Percentiles rank a stretch among this genome's conserved stretches.
These are phyloP conservation scores for Acanthopleura granulata DNA, from an alignment of 2,888 invertebrate species.

Conservation along the genomic window DNA sequence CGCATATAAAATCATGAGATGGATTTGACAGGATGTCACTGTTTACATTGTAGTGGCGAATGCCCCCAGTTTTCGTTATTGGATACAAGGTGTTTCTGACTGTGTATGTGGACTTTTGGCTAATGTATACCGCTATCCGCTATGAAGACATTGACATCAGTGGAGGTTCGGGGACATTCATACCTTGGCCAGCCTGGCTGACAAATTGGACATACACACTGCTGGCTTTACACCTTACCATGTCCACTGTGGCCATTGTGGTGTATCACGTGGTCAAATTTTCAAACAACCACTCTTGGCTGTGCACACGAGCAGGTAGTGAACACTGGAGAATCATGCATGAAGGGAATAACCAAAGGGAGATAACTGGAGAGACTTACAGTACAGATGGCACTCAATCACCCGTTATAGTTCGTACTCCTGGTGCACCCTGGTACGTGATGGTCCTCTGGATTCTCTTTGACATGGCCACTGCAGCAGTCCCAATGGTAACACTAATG, in stretches of 20 bases:
- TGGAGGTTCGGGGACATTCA: background rate
- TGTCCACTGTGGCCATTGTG: conserved; percentile 36
- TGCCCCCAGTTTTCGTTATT: conserved; percentile 47
- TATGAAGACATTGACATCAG: background rate
- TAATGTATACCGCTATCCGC: conserved; percentile 37
- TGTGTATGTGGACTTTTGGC: conserved; percentile 48
- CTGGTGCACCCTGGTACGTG: conserved; percentile 35
- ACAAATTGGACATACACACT: conserved; percentile 64
- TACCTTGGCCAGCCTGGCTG: conserved; percentile 50
- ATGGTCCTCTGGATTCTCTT: conserved; percentile 53
- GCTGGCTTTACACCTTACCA: conserved; percentile 46
- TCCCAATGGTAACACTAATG: conserved; percentile 55
- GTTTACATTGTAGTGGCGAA: conserved; percentile 55
- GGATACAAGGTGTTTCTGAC: conserved; percentile 52
- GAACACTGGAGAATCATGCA: background rate
- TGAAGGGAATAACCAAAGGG: background rate
- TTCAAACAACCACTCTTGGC: background rate
- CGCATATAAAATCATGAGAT: background rate
- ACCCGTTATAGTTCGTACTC: background rate
- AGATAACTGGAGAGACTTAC: background rate
- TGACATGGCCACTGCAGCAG: conserved; percentile 40
- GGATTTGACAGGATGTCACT: background rate
- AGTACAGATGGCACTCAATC: background rate
- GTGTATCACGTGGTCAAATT: conserved; percentile 22
- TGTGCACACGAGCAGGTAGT: background rate